A percentile compares a stretch with the other conserved stretches of the same genome.
phyloP scores from a whole-genome alignment of 2,888 invertebrate genomes.

The Trisateles emortualis region DNA sequence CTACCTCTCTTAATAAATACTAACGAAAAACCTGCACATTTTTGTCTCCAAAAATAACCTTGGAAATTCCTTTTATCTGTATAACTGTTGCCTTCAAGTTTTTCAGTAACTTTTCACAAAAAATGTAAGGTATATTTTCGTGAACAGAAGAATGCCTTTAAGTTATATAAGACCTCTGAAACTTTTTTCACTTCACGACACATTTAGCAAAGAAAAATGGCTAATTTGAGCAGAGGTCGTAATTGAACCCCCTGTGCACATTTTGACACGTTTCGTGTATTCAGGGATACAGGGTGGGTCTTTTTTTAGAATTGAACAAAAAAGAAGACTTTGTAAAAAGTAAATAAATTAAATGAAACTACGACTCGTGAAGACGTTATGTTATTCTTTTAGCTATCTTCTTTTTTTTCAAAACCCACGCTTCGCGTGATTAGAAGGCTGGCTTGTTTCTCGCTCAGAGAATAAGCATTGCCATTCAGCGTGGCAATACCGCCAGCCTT shows the following conservation, averaged over 20 bases:
- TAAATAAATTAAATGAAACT: too few relatives aligned
- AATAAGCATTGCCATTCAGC: too few relatives aligned
- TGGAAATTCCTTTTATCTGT: conserved; percentile 28
- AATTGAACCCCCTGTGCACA: conserved; percentile 44
- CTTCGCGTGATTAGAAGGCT: too few relatives aligned
- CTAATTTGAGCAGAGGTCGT: conserved; percentile 46
- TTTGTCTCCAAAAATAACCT: conserved; percentile 14
- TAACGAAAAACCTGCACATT: conserved; percentile 8
- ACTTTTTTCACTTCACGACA: conserved; percentile 47
- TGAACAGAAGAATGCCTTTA: conserved; percentile 29
- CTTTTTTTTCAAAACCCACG: too few relatives aligned
- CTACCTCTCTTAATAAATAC: too few relatives aligned
- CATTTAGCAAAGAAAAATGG: conserved; percentile 52
- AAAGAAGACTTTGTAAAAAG: neutral
- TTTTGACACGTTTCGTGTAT: conserved; percentile 41
- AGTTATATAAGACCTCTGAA: conserved; percentile 33
- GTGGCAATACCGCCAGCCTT: too few relatives aligned
- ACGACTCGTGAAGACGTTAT: too few relatives aligned
- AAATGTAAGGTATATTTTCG: conserved; percentile 32
- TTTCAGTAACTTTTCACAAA: conserved; percentile 32
- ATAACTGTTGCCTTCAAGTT: conserved; percentile 22
- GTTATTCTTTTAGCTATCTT: too few relatives aligned
- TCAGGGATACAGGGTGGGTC: conserved; percentile 4
- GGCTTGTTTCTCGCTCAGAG: too few relatives aligned
- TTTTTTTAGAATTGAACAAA: neutral